Conservation (phyloP, 2,797 vertebrate species). For the Poecile montanus region DNA sequence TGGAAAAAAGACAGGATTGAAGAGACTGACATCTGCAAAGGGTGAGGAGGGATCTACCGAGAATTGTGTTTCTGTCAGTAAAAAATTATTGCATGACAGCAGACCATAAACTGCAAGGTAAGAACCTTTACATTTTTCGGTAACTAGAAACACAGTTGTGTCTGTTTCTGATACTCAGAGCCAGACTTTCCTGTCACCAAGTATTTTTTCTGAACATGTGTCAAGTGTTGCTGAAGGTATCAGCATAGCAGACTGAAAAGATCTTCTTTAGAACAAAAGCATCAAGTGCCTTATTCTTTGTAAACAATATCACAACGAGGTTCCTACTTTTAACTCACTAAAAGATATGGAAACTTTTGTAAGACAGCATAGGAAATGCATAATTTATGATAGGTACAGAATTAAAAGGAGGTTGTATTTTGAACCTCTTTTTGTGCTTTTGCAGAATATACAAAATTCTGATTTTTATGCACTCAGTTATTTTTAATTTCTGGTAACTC, state of each 20-base stretch:
- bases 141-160: slow-evolving; percentile 9
- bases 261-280: slow-evolving; percentile 29
- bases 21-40: not conserved
- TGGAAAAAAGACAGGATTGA: not conserved
- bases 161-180: slow-evolving; percentile 18
- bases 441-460: not conserved
- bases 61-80: slow-evolving; percentile 36
- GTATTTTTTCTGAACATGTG: slow-evolving; percentile 27
- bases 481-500: not conserved
- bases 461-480: not conserved
- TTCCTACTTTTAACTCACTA: not conserved
- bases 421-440: not conserved
- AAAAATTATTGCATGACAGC: slow-evolving; percentile 33
- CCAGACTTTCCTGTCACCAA: slow-evolving; percentile 11
- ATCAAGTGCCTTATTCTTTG: not conserved
- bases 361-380: not conserved
- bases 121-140: slow-evolving; percentile 8
- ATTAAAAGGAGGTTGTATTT: not conserved
- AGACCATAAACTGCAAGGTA: slow-evolving; percentile 32
- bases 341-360: not conserved
- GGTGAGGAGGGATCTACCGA: not conserved
- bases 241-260: slow-evolving; percentile 10
- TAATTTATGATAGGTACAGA: not conserved
- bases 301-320: not conserved
- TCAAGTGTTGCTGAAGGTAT: slow-evolving; percentile 5